phyloP scores from a whole-genome alignment of 2,797 vertebrate genomes.

The Fringilla coelebs region DNA sequence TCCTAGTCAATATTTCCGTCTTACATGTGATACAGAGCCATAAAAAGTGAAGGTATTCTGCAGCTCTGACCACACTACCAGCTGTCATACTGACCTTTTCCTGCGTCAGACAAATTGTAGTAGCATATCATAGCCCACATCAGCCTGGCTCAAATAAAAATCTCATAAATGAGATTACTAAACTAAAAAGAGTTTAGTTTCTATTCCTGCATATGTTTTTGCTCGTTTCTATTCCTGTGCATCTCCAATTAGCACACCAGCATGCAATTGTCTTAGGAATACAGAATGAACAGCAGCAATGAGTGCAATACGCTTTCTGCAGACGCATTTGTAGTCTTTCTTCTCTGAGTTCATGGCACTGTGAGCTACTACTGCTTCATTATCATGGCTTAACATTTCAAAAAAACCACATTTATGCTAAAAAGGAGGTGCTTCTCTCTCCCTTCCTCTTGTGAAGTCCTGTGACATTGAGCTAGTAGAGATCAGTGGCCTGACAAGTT shows the following conservation, averaged over 20 bases:
- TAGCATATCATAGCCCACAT: background rate
- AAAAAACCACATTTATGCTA: background rate
- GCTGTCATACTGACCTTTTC: background rate
- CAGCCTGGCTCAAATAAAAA: background rate
- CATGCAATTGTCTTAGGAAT: background rate
- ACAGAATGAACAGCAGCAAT: background rate
- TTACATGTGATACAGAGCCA: background rate
- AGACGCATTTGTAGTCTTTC: background rate
- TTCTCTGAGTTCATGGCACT: background rate
- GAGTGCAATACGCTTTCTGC: background rate
- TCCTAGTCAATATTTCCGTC: background rate
- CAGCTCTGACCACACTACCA: background rate
- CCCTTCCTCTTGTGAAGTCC: background rate
- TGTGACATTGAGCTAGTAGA: background rate
- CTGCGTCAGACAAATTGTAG: background rate
- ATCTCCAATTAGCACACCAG: background rate
- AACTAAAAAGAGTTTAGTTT: background rate
- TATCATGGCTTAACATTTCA: background rate
- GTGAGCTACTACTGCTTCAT: background rate
- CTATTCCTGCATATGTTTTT: background rate
- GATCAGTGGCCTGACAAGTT: background rate
- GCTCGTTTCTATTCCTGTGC: background rate
- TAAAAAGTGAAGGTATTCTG: background rate
- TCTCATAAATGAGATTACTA: background rate
- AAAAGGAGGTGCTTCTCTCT: background rate